These are phyloP conservation scores for Chanos chanos DNA, from an alignment of 2,797 vertebrate species.

Conservation along the genomic window DNA sequence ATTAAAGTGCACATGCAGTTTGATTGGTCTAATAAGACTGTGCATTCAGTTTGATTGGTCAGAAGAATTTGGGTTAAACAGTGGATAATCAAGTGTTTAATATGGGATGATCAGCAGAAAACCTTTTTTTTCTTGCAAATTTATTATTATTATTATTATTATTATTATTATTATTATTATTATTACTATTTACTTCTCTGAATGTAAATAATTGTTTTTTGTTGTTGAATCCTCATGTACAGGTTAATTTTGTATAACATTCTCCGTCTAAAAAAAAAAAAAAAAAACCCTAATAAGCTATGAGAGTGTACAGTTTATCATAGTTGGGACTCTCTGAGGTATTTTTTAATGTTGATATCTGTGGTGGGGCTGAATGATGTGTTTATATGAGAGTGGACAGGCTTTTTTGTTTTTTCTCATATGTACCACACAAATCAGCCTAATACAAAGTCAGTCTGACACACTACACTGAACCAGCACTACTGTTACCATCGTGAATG, in stretches of 20 bases:
- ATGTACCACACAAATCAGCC: no score
- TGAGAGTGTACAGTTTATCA: conserved; percentile 55
- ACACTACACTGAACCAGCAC: no score
- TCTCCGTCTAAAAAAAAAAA: not conserved
- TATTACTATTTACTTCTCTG: not conserved
- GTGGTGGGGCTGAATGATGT: conserved; percentile 17
- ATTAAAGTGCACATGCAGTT: no score
- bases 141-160: not conserved
- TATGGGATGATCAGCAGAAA: no score
- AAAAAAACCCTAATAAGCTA: conserved; percentile 12
- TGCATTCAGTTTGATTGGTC: no score
- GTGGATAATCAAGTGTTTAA: no score
- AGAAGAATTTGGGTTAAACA: no score
- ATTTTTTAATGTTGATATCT: conserved; percentile 10
- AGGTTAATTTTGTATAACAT: not conserved
- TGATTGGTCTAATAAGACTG: no score
- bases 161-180: not conserved
- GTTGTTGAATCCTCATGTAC: not conserved
- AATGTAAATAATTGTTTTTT: not conserved
- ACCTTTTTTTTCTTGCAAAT: no score
- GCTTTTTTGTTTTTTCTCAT: no score
- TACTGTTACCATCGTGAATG: no score
- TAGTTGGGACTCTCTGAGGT: conserved; percentile 3
- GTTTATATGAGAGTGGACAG: conserved; percentile 14
- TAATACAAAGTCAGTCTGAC: no score